Evolutionary conservation across 2,113 vertebrate species (phyloP).

Genomic region (Phycodurus eques): DNA sequence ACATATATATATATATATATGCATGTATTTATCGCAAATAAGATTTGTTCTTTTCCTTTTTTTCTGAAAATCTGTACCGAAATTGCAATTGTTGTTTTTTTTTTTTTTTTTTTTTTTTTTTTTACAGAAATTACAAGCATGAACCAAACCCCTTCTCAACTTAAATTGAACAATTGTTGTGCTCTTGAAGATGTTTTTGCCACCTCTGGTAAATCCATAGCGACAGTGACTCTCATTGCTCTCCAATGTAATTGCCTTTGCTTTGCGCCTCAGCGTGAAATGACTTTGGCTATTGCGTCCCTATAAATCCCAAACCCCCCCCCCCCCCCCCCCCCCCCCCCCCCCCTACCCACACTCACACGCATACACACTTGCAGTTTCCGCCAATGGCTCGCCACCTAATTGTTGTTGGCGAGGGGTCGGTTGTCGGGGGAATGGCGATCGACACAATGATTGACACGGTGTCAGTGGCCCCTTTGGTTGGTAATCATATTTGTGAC

Average conservation of each 20-base stretch:
- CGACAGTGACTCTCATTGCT: conserved; percentile 56
- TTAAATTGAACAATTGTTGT: no score
- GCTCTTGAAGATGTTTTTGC: background rate
- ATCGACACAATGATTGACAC: conserved; percentile 12
- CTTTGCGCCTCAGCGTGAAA: conserved; percentile 61
- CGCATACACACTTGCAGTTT: background rate
- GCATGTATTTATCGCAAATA: no score
- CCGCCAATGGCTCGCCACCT: conserved; percentile 1
- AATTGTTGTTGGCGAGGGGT: conserved; percentile 23
- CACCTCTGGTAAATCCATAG: conserved; percentile 4
- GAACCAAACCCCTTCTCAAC: no score
- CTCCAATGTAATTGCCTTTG: conserved; percentile 57
- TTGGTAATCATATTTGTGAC: conserved; percentile 35
- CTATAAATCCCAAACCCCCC: conserved; percentile 27
- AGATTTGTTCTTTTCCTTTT: no score
- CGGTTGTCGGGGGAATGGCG: background rate
- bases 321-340: conserved; percentile 33
- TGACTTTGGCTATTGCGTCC: conserved; percentile 58
- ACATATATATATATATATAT: no score
- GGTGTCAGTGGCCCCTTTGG: background rate
- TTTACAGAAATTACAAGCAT: background rate
- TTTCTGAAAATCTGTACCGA: no score
- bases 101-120: no score
- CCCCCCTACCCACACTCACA: conserved; percentile 1
- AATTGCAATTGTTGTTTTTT: background rate